These are phyloP conservation scores for Leptogaster cylindrica DNA, from an alignment of 2,888 invertebrate genomes.

Conservation along the genomic window DNA sequence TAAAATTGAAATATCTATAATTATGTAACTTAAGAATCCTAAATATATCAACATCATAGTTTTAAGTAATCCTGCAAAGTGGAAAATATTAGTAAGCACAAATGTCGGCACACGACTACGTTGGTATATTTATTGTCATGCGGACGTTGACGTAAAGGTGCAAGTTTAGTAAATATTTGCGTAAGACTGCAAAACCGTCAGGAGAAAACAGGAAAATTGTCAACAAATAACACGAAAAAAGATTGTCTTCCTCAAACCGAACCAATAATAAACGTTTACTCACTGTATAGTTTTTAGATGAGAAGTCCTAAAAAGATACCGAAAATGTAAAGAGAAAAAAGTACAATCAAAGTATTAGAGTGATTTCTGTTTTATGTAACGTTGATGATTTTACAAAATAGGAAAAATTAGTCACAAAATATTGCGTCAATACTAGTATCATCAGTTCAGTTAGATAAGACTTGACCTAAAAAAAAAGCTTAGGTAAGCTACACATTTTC, in stretches of 20 bases:
- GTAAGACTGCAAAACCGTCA: constrained; percentile 36
- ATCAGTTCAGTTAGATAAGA: too few relatives aligned
- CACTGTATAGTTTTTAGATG: constrained; percentile 62
- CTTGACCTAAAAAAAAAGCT: too few relatives aligned
- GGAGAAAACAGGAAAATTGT: constrained; percentile 1
- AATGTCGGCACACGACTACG: constrained; percentile 20
- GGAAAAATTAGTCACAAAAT: too few relatives aligned
- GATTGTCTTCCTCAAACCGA: constrained; percentile 31
- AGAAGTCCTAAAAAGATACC: constrained; percentile 59
- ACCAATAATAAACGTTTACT: constrained; percentile 52
- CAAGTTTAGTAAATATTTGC: constrained; percentile 24
- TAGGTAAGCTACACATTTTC: too few relatives aligned
- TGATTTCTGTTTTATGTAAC: neutral
- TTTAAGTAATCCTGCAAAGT: too few relatives aligned
- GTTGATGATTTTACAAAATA: too few relatives aligned
- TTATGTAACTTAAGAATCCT: too few relatives aligned
- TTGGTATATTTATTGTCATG: constrained; percentile 18
- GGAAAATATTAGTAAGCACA: constrained; percentile 33
- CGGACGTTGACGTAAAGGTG: constrained; percentile 7
- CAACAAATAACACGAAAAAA: constrained; percentile 12
- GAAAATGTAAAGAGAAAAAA: constrained; percentile 30
- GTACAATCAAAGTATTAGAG: neutral
- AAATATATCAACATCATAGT: too few relatives aligned
- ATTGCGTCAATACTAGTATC: too few relatives aligned
- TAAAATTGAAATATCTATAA: too few relatives aligned